Evolutionary conservation across 1,140 invertebrate genomes (phyloP), one percentile per base, ranked within the genome.

Genomic region (Drosophila pallidifrons): DNA sequence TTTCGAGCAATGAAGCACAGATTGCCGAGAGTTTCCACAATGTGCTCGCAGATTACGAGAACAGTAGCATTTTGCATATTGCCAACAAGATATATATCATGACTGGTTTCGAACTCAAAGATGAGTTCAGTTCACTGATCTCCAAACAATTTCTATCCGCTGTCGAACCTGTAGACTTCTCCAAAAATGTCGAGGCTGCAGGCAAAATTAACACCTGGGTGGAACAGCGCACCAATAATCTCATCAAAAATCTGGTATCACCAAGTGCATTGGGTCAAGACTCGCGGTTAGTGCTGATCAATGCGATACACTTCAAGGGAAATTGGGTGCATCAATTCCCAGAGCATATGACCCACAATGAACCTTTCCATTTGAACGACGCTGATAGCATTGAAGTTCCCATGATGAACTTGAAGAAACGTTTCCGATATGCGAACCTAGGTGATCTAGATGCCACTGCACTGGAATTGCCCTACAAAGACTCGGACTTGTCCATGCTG

Each of bases 241-340:
- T 94, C 68, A 96, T 96, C 28, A 93, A 93, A 51, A 77, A 95
- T 74, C 81, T 96, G 1, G 72, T 96, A 11, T 11, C 80, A 1
- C 10, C 91, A 25, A 92, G 64, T 52, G 78, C 77, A 2, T 51
- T 94, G 1, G 49, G 68, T 57, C 6, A 10, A 0, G 25, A 79
- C 3, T 93, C 93, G 77, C 92, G 49, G 16, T 65, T 96, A 57
- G 93, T 96, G 6, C 91, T 96, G 6, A 92, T 94, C 2, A 96
- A 96, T 88, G 95, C 95, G 2, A 93, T 96, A 30, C 95, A 96
- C 82, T 96, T 96, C 46, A 92, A 92, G 49, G 91, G 91, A 46
- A 76, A 70, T 15, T 92, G 92, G 91, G 46, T 63, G 35, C 72
- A 90, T 49, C 43, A 74, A 46, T 92, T 91, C 45, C 58, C 63